phyloP scores from a whole-genome alignment of 92 coral and sea anemone species.

The Epizoanthus fatuus region DNA sequence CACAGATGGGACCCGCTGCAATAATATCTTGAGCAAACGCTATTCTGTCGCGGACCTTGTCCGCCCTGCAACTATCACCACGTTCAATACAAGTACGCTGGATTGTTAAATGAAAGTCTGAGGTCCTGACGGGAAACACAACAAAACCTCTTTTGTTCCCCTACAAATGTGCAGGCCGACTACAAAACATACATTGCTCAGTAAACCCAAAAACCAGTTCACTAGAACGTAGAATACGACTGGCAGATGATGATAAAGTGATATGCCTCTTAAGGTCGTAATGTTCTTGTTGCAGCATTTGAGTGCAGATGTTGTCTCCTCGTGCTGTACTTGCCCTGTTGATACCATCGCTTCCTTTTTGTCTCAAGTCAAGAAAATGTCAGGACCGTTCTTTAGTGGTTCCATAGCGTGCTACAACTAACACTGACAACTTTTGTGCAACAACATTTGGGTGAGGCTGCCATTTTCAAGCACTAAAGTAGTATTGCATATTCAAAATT shows the following conservation, averaged over 20 bases:
- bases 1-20: constrained; percentile 20
- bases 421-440: too few species aligned
- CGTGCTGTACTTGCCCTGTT: too few species aligned
- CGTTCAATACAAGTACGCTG: neutral
- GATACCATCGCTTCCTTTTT: too few species aligned
- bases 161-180: neutral
- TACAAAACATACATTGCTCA: constrained; percentile 20
- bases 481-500: too few species aligned
- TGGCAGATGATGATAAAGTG: neutral
- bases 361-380: too few species aligned
- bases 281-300: too few species aligned
- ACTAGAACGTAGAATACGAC: constrained; percentile 12
- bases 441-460: too few species aligned
- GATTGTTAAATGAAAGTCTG: neutral
- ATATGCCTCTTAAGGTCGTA: too few species aligned
- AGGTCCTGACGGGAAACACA: neutral
- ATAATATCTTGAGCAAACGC: constrained; percentile 19
- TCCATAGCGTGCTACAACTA: too few species aligned
- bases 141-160: neutral
- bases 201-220: neutral
- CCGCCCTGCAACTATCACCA: constrained; percentile 17
- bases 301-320: too few species aligned
- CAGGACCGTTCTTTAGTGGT: too few species aligned
- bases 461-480: too few species aligned
- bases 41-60: neutral